Base-by-base conservation (phyloP, 2,797 vertebrate species). In the Pagetopsis macropterus region DNA sequence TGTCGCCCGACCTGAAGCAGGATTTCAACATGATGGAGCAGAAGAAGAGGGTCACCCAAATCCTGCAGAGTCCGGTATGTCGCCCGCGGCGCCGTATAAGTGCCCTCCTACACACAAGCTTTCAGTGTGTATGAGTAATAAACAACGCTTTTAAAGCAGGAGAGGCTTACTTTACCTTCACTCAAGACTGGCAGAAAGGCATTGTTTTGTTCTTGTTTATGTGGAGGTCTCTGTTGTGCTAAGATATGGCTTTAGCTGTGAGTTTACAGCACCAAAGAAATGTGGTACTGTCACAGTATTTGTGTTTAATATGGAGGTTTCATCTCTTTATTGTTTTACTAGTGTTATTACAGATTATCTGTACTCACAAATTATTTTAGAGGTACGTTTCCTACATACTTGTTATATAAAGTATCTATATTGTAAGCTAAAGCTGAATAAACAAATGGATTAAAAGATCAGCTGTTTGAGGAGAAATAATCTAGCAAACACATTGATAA, bases 1-100 rank as follows among this genome's bases (percentile, higher is more conserved):
- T 98, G 96, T 97, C 97, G 60, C 96, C 97, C 2, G 97, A 99
- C 87, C 93, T 99, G 78, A 95, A 95, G 67, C 97, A 98, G 93
- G 98, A 99, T 89, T 98, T 98, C 94, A 99, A 95, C 57, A 97
- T 99, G 96, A 99, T 99, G 98, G 97, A 97, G 88, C 96, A 98
- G 87, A 97, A 96, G 93, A 99, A 98, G 88, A 94, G 97, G 75
- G 97, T 98, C 83, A 98, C 97, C 80, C 96, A 98, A 90, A 98
- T 98, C 86, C 94, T 99, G 54, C 96, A 96, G 89, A 98, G 97
- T 91, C 97, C 97, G 56, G 97, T 99, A 92, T 17, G 88, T 91
- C 89, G 64, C 84, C 69, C 0, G n/a, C 75, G 57, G 71, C 76
- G 69, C 45, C 3, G 2, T 64, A 61, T 63, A 61, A 76, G 63